Evolutionary conservation across 2,797 vertebrate genomes (phyloP).

Genomic region (Octomys mimax): DNA sequence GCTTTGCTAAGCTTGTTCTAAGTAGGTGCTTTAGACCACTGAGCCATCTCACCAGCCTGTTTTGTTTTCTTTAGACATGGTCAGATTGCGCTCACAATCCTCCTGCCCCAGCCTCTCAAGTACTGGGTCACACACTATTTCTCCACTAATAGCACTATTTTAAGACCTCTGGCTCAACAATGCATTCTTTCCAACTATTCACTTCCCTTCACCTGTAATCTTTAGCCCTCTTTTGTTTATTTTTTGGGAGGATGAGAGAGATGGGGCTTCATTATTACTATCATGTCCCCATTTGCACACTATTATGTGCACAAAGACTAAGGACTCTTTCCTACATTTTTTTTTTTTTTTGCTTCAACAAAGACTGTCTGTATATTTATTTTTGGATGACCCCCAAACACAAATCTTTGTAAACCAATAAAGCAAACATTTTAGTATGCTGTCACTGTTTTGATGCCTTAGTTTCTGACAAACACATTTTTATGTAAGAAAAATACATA

Average conservation of each 20-base stretch:
- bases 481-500: background rate
- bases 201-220: background rate
- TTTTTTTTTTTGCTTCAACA: background rate
- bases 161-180: background rate
- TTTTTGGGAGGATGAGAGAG: background rate
- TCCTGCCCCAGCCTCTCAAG: background rate
- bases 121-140: background rate
- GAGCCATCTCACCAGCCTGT: too few relatives aligned
- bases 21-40: too few relatives aligned
- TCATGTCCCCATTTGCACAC: background rate
- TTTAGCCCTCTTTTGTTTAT: background rate
- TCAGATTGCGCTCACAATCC: background rate
- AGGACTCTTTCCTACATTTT: background rate
- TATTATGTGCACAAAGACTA: background rate
- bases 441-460: background rate
- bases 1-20: too few relatives aligned
- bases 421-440: background rate
- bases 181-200: background rate
- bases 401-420: background rate
- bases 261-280: background rate
- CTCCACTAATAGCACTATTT: background rate
- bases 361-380: background rate
- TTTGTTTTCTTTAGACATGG: background rate
- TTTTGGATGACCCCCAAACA: background rate
- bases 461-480: background rate